These are phyloP conservation scores for Rhegmatorhina hoffmannsi DNA, from an alignment of 2,113 vertebrate species.

Conservation along the genomic window DNA sequence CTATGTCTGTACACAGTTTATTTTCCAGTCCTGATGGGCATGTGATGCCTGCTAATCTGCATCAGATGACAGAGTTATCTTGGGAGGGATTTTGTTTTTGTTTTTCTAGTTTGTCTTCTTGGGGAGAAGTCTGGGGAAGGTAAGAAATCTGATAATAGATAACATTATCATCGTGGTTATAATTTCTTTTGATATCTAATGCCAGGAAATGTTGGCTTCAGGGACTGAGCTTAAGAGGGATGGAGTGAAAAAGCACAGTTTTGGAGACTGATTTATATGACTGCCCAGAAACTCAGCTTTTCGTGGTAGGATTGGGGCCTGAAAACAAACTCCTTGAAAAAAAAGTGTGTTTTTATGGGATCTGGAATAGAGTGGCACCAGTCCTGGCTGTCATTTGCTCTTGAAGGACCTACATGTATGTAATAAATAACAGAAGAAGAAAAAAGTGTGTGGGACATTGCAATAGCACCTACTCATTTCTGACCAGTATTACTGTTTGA, in stretches of 20 bases:
- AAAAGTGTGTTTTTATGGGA: fast-evolving
- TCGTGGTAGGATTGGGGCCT: not conserved
- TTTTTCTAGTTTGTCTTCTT: not conserved
- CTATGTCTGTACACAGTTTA: not conserved
- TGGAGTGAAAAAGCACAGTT: not conserved
- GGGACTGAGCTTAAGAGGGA: not conserved
- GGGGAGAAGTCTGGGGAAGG: not conserved
- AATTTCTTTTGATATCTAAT: not conserved
- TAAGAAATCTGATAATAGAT: not conserved
- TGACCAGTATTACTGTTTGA: not conserved
- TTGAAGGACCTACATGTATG: not conserved
- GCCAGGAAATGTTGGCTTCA: not conserved
- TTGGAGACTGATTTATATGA: not conserved
- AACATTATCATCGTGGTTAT: not conserved
- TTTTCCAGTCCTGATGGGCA: not conserved
- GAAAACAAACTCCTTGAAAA: not conserved
- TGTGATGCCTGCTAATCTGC: not conserved
- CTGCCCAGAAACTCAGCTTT: not conserved
- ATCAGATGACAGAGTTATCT: not conserved
- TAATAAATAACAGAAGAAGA: not conserved
- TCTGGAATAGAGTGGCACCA: not conserved
- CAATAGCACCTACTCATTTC: not conserved
- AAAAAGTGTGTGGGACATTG: not conserved
- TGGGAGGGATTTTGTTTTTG: not conserved
- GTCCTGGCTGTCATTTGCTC: not conserved